Base-by-base conservation (phyloP, 2,888 invertebrate species). In the Pediacus dermestoides region DNA sequence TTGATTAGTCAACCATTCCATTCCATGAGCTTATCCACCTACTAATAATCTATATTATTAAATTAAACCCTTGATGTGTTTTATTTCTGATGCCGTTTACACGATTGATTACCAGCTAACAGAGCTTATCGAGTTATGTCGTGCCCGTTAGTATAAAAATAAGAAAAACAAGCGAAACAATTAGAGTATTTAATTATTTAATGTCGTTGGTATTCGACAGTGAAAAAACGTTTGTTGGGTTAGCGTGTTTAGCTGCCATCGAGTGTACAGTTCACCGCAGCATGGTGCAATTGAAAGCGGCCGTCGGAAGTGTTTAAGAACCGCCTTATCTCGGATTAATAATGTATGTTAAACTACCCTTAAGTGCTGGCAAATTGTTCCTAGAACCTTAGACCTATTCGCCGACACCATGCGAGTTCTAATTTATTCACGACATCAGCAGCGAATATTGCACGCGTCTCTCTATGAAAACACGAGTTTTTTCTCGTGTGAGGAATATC, bases 341-440 rank as follows among this genome's bases (percentile, higher is more conserved):
- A 67, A 68, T 67, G 63, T 66, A 68, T 64, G 66, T 62, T 68
- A 68, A 70, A 68, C 67, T 68, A 64, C 66, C 67, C 67, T 61
- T 67, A 67, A 68, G 66, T 67, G 67, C 65, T 64, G 63, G 66
- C 66, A 68, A 68, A 68, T 68, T 67, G 63, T 61, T 63, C 57
- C 49, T 45, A 55, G 59, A 60, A 62, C 48, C 53, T 49, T 46
- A 31, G 48, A 46, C 51, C 40, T 58, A 58, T 55, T 56, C 50
- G 34, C 45, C 55, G 50, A 58, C 58, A 57, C 57, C 60, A 61
- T 55, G 60, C 59, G 49, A 55, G 35, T 42, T 47, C 37, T 51
- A 49, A 47, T 46, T 50, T 51, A 53, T 54, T 47, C 52, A 42
- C n/a, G n/a, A n/a, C n/a, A n/a, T n/a, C n/a, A n/a, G n/a, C n/a